A percentile compares a stretch with the other conserved stretches of the same genome.
phyloP scores from a whole-genome alignment of 2,113 vertebrate species.

The Vimba vimba region DNA sequence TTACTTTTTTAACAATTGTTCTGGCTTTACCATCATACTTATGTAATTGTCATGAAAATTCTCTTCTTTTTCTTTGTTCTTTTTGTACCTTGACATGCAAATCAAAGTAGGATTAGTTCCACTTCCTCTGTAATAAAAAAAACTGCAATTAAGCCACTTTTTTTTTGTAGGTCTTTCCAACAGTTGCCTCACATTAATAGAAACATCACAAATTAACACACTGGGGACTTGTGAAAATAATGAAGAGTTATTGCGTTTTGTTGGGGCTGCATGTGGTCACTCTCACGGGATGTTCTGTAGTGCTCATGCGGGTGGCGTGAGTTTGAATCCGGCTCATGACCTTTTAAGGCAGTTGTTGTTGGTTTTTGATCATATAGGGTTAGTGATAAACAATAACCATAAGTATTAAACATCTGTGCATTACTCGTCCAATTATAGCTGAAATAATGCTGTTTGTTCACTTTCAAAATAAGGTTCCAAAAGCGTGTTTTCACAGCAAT shows the following conservation, averaged over 20 bases:
- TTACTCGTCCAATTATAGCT: background rate
- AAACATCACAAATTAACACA: background rate
- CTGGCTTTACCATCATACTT: background rate
- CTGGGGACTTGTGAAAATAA: background rate
- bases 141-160: background rate
- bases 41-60: background rate
- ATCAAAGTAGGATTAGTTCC: conserved; percentile 5
- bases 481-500: too few relatives aligned
- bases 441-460: background rate
- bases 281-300: too few relatives aligned
- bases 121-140: background rate
- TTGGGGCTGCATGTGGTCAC: too few relatives aligned
- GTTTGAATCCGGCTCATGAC: background rate
- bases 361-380: background rate
- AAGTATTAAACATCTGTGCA: background rate
- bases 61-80: background rate
- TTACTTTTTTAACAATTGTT: background rate
- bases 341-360: background rate
- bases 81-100: background rate
- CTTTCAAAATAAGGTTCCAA: too few relatives aligned
- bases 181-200: background rate
- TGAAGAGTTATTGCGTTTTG: background rate
- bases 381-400: too few relatives aligned
- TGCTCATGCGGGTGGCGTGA: background rate
- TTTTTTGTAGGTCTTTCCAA: background rate